Conservation (phyloP, 2,797 vertebrate genomes). For the Xenentodon cancila region DNA sequence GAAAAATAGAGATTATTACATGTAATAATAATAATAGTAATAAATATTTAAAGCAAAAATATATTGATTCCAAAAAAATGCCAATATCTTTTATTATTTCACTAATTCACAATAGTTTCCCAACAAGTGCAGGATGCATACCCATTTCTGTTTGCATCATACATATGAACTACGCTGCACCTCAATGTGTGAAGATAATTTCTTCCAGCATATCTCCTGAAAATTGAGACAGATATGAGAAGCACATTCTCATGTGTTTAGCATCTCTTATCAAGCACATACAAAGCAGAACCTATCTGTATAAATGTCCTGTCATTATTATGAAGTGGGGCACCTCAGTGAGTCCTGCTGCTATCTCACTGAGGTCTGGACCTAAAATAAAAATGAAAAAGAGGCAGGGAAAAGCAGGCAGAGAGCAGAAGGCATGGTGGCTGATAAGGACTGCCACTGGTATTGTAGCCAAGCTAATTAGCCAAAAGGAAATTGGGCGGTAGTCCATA, state of each 20-base stretch:
- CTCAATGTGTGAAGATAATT: background rate
- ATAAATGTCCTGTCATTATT: conserved; percentile 13
- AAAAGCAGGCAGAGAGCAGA: conserved; percentile 50
- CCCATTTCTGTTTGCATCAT: too few species aligned
- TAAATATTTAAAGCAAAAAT: too few species aligned
- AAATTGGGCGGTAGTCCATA: conserved; percentile 82
- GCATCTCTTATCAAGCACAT: conserved; percentile 7
- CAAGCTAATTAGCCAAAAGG: conserved; percentile 84
- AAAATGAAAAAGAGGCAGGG: conserved; percentile 7
- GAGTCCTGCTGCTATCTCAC: conserved; percentile 23
- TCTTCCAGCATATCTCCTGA: background rate
- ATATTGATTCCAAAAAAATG: too few species aligned
- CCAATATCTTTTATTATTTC: too few species aligned
- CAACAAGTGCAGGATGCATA: too few species aligned
- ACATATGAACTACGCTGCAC: too few species aligned
- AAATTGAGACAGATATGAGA: conserved; percentile 10
- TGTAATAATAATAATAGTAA: too few species aligned
- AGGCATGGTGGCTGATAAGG: conserved; percentile 75
- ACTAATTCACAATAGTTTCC: too few species aligned
- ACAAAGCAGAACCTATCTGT: conserved; percentile 24
- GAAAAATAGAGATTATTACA: too few species aligned
- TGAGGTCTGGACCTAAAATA: conserved; percentile 22
- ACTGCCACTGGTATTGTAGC: conserved; percentile 71
- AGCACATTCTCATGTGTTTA: background rate
- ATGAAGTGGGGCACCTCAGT: background rate